These are phyloP conservation scores for Callaeas wilsoni DNA, from an alignment of 2,113 vertebrate genomes.

Conservation along the genomic window DNA sequence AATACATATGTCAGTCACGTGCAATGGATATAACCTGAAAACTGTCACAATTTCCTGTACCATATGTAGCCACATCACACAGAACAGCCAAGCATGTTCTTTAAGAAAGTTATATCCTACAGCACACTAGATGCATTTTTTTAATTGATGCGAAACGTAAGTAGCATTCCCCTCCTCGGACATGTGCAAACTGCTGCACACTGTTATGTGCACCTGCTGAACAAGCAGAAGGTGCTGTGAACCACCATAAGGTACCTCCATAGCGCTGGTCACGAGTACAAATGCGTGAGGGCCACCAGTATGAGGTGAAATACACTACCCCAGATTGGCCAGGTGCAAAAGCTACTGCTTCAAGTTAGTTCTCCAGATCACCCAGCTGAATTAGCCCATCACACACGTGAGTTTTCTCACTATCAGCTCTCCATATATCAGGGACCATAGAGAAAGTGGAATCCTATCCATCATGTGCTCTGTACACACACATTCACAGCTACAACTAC, in stretches of 20 bases:
- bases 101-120: neutral
- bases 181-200: neutral
- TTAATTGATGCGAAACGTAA: neutral
- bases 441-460: neutral
- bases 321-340: neutral
- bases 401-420: neutral
- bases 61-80: neutral
- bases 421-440: neutral
- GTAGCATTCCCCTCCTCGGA: neutral
- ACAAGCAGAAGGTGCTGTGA: neutral
- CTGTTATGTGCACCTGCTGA: neutral
- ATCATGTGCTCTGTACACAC: neutral
- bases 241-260: neutral
- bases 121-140: neutral
- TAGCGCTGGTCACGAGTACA: rapidly evolving
- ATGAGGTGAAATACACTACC: neutral
- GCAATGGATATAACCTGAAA: neutral
- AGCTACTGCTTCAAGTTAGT: neutral
- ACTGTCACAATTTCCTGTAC: neutral
- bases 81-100: neutral
- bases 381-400: neutral
- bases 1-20: neutral
- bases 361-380: neutral
- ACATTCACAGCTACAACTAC: neutral
- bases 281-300: neutral